These are phyloP conservation scores for Choloepus didactylus DNA, from an alignment of 2,797 vertebrate genomes.

Conservation along the genomic window DNA sequence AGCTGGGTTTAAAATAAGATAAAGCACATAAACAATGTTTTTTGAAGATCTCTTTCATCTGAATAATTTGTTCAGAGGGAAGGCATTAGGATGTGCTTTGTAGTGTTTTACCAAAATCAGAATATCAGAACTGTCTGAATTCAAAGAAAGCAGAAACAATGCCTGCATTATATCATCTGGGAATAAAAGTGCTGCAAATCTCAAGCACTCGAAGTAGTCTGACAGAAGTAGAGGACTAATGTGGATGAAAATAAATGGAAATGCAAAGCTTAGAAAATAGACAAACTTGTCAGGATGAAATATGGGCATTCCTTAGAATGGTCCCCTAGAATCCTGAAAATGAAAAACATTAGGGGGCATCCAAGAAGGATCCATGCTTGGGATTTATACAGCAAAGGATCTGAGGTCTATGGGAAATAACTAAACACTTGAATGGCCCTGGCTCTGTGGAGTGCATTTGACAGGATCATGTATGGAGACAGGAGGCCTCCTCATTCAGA, in stretches of 20 bases:
- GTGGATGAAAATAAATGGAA: constrained; percentile 48
- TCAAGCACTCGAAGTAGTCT: constrained; percentile 10
- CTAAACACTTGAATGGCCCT: neutral
- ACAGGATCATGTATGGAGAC: neutral
- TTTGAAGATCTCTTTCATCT: constrained; percentile 49
- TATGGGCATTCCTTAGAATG: neutral
- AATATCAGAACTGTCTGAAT: constrained; percentile 58
- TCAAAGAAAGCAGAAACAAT: constrained; percentile 54
- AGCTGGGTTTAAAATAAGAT: constrained; percentile 51
- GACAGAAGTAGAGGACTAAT: neutral
- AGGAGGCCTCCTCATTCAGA: rapidly evolving
- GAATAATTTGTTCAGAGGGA: constrained; percentile 68
- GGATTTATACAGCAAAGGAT: neutral
- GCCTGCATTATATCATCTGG: constrained; percentile 13
- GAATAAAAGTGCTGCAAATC: constrained; percentile 26
- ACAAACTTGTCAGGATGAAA: neutral
- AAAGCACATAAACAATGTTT: neutral
- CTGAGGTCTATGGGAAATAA: neutral
- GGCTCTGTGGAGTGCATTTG: neutral
- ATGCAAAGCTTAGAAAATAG: constrained; percentile 38
- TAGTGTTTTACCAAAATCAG: constrained; percentile 48
- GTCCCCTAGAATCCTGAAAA: constrained; percentile 3
- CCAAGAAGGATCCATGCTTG: neutral
- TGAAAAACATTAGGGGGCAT: neutral
- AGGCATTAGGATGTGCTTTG: constrained; percentile 33